phyloP scores from a whole-genome alignment of 2,797 vertebrate genomes.

The Microtus agrestis region DNA sequence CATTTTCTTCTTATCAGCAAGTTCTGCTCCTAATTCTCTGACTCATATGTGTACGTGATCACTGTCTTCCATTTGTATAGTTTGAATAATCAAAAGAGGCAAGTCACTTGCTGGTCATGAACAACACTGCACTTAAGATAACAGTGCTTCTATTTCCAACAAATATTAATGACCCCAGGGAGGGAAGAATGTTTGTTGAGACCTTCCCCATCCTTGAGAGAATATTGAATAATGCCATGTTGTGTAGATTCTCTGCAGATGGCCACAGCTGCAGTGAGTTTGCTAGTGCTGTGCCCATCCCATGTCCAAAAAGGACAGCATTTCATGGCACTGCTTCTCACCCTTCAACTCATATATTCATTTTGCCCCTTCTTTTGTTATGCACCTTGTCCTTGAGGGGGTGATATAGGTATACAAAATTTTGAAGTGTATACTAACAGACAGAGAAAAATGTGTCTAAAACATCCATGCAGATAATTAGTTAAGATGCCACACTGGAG shows the following conservation, averaged over 20 bases:
- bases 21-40: background rate
- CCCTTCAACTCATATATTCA: too few relatives aligned
- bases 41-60: accelerated
- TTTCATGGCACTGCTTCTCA: background rate
- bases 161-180: background rate
- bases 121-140: background rate
- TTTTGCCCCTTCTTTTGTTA: background rate
- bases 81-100: background rate
- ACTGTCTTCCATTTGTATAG: too few relatives aligned
- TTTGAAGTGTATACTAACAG: background rate
- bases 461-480: background rate
- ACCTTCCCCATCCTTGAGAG: background rate
- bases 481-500: background rate
- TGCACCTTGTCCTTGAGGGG: background rate
- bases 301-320: background rate
- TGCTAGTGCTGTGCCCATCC: background rate
- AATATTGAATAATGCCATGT: background rate
- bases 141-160: background rate
- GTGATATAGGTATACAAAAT: background rate
- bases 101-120: background rate
- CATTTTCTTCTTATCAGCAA: background rate
- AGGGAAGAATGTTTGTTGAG: background rate
- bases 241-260: background rate
- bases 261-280: background rate
- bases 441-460: background rate